Evolutionary conservation across 2,113 vertebrate genomes (phyloP), one percentile per base, ranked within the genome.

Genomic region (Telmatochromis bifrenatus): DNA sequence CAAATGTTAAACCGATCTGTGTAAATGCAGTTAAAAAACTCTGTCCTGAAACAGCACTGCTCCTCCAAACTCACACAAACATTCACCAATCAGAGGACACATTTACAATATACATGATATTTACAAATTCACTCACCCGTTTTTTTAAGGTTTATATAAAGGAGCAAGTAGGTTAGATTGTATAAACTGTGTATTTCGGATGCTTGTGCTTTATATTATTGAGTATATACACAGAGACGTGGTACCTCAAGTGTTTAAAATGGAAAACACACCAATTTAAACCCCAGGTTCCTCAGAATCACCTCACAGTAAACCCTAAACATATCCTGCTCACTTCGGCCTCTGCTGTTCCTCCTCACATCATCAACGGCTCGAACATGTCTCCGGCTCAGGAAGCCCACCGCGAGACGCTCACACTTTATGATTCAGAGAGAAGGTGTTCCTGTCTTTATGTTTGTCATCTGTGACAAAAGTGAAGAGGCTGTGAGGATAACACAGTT

Each of bases 331-430:
- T 79, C 31, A 28, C 45, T 88, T 60, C 23, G 31, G 81, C 37
- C 49, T 54, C 33, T n/a, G 23, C 56, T 51, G 23, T 13, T 62
- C 21, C 45, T 86, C 73, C 28, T 77, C 83, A 83, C 86, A 55
- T 91, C 60, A 58, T 21, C 39, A 54, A 45, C 45, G 5, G 85
- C 49, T 92, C 86, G 9, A 23, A 92, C 87, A 60, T 84, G 88
- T 0, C 85, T 58, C 2, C 53, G 65, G 85, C 31, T 89, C 84
- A 17, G 81, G 42, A 79, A 65, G 33, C 33, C 8, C 75, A 83
- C 86, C 7, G 33, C 21, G 2, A 15, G 68, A 90, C 12, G 54
- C 82, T 90, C 82, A 65, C 75, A 80, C 60, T 79, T 85, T 54
- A 58, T 51, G 84, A 87, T 65, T 90, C 80, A 80, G 51, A 79